A percentile compares a stretch with the other conserved stretches of the same genome.
These are phyloP conservation scores for Acrossocheilus wenchowensis DNA, from an alignment of 2,797 vertebrate genomes.

Conservation along the genomic window DNA sequence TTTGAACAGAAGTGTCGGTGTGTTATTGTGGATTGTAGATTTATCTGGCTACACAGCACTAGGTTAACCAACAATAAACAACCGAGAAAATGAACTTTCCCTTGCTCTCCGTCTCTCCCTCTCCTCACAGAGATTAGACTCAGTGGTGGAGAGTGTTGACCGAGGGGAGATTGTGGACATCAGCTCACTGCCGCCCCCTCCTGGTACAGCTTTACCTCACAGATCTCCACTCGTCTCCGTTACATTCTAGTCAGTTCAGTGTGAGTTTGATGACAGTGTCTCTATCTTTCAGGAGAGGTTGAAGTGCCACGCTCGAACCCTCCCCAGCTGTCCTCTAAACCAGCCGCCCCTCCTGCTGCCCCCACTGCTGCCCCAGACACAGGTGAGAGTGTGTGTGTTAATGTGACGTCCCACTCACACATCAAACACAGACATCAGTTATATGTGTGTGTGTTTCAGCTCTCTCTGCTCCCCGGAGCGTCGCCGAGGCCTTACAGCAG, in stretches of 20 bases:
- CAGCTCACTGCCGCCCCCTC: slow-evolving; percentile 81
- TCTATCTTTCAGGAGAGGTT: slow-evolving; percentile 63
- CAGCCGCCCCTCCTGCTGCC: slow-evolving; percentile 54
- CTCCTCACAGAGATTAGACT: slow-evolving; percentile 75
- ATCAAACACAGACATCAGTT: background rate
- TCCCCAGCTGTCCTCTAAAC: slow-evolving; percentile 65
- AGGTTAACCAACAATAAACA: background rate
- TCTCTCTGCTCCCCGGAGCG: slow-evolving; percentile 77
- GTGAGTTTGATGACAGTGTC: background rate
- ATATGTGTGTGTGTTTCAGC: slow-evolving; percentile 56
- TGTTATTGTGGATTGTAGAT: background rate
- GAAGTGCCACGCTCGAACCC: slow-evolving; percentile 57
- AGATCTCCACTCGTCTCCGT: background rate
- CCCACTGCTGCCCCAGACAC: slow-evolving; percentile 59
- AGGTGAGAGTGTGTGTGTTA: slow-evolving; percentile 63
- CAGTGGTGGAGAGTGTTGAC: slow-evolving; percentile 78
- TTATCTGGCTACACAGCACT: background rate
- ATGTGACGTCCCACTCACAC: background rate
- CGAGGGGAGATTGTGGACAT: slow-evolving; percentile 79
- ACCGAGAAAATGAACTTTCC: background rate
- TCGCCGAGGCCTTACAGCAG: slow-evolving; percentile 88
- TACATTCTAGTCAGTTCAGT: background rate
- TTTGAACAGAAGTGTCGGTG: background rate
- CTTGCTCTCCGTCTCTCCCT: background rate
- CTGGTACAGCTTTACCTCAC: slow-evolving; percentile 74